These are phyloP conservation scores for Hyperoplus lanceolatus DNA, from an alignment of 2,797 vertebrate species.

Conservation along the genomic window DNA sequence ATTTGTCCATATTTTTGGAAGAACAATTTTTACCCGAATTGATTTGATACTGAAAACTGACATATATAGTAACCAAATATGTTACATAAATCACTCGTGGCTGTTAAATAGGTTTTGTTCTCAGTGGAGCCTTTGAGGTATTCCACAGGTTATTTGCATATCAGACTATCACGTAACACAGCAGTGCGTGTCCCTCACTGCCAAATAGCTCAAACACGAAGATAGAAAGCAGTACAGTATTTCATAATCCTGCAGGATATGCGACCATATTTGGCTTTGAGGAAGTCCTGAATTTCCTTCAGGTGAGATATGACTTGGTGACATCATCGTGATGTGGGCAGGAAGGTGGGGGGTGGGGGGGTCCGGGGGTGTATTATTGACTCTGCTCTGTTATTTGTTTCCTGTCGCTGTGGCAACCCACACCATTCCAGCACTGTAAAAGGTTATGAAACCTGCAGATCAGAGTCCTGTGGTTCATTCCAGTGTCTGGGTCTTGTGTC, in stretches of 20 bases:
- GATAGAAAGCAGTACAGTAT: conserved; percentile 32
- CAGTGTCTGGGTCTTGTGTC: too few species aligned
- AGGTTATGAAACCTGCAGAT: neutral
- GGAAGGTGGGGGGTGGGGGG: conserved; percentile 28
- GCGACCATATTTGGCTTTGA: conserved; percentile 80
- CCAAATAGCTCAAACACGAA: neutral
- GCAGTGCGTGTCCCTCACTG: neutral
- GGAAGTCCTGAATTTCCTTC: conserved; percentile 84
- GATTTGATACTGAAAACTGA: neutral
- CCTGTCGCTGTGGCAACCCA: conserved; percentile 38
- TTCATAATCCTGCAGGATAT: conserved; percentile 66
- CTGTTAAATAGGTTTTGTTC: neutral
- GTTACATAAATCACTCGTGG: neutral
- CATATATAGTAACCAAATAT: neutral
- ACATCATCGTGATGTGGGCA: conserved; percentile 51
- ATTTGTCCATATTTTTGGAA: neutral
- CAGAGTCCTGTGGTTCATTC: neutral
- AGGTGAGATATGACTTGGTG: conserved; percentile 57
- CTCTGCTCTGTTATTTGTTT: conserved; percentile 25
- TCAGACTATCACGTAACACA: neutral
- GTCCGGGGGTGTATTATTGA: conserved; percentile 1
- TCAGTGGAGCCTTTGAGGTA: neutral
- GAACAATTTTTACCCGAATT: neutral
- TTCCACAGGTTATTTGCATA: neutral
- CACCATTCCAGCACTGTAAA: neutral